Evolutionary conservation across 2,113 vertebrate genomes (phyloP).

Genomic region (Trichechus manatus): DNA sequence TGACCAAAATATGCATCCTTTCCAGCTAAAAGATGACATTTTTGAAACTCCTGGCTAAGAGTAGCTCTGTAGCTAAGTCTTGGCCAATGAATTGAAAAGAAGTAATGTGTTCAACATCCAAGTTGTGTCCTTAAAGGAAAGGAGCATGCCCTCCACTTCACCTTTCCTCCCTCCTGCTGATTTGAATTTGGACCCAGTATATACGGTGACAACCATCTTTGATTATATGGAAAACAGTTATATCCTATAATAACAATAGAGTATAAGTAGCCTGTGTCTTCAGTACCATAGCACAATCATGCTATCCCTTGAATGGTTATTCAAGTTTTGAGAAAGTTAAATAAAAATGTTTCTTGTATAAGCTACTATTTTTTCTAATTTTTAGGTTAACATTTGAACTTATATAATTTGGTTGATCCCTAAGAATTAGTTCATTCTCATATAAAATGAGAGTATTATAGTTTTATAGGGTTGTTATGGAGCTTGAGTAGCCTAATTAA

Average conservation of each 20-base stretch:
- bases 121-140: background rate
- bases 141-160: rapidly evolving
- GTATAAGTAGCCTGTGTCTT: background rate
- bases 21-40: background rate
- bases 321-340: background rate
- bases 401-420: background rate
- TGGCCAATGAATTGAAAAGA: background rate
- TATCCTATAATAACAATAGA: background rate
- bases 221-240: background rate
- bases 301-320: background rate
- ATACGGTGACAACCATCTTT: background rate
- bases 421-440: background rate
- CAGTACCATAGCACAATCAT: background rate
- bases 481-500: background rate
- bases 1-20: background rate
- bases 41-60: background rate
- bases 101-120: background rate
- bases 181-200: background rate
- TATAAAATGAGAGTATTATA: background rate
- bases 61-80: background rate
- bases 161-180: background rate
- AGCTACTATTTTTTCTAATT: background rate
- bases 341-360: background rate
- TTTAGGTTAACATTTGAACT: background rate
- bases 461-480: background rate